Percentiles rank a stretch among this genome's conserved stretches.
These are phyloP conservation scores for Nephrotoma flavescens DNA, from an alignment of 2,888 invertebrate genomes.

Conservation along the genomic window DNA sequence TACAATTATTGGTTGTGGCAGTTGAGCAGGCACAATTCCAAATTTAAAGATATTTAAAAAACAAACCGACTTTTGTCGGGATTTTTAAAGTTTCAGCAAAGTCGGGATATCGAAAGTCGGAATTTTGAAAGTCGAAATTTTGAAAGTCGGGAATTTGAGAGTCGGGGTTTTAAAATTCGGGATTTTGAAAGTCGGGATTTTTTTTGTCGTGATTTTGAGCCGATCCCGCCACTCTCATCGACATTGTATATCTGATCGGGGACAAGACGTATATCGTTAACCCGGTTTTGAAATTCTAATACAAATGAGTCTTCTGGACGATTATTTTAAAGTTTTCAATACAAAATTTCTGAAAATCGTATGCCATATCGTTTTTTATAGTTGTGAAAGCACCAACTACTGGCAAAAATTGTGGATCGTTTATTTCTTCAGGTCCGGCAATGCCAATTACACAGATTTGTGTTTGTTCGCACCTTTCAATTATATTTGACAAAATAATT, in stretches of 20 bases:
- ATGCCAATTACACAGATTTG: slow-evolving; percentile 7
- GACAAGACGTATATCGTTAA: slow-evolving; percentile 1
- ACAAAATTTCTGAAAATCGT: neutral
- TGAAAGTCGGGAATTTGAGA: too few relatives aligned
- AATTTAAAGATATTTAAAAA: too few relatives aligned
- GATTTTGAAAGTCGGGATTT: too few relatives aligned
- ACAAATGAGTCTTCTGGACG: neutral
- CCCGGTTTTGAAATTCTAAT: slow-evolving; percentile 3
- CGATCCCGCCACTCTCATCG: slow-evolving; percentile 10
- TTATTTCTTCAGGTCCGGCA: neutral
- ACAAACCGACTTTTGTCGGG: too few relatives aligned
- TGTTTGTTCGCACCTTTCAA: neutral
- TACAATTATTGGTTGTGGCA: too few relatives aligned
- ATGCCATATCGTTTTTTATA: slow-evolving; percentile 3
- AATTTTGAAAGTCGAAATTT: too few relatives aligned
- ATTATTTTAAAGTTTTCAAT: neutral
- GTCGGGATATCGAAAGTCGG: too few relatives aligned
- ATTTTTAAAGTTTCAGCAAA: too few relatives aligned
- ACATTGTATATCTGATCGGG: slow-evolving; percentile 13
- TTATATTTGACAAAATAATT: neutral
- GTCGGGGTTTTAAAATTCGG: too few relatives aligned
- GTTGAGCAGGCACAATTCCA: too few relatives aligned
- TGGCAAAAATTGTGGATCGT: neutral
- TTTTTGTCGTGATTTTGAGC: too few relatives aligned
- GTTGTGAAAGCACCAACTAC: slow-evolving; percentile 8